Conservation (phyloP, 53 echinoderm and acorn worm species). For the Henricia sp. region DNA sequence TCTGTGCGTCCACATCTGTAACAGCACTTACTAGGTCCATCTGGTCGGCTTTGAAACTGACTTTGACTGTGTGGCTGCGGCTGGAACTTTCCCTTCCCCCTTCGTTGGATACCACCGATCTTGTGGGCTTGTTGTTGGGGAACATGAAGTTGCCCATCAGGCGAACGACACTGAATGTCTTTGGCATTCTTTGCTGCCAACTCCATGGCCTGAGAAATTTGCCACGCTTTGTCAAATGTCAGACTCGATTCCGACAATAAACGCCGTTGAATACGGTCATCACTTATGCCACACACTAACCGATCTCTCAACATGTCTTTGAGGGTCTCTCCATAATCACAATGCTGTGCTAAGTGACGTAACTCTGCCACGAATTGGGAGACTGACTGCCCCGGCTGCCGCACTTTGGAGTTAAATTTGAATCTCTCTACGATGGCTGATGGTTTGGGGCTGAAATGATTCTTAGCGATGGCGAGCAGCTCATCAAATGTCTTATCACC, state of each 20-base stretch:
- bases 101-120: no score
- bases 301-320: constrained; percentile 34
- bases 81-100: no score
- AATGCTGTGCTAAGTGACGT: constrained; percentile 25
- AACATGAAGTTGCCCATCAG: not conserved
- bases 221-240: constrained; percentile 29
- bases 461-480: constrained; percentile 26
- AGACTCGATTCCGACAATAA: constrained; percentile 7
- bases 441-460: constrained; percentile 62
- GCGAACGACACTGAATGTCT: constrained; percentile 17
- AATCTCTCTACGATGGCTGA: constrained; percentile 59
- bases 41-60: no score
- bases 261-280: constrained; percentile 45
- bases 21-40: no score
- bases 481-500: constrained; percentile 64
- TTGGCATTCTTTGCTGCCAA: constrained; percentile 26
- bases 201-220: constrained; percentile 39
- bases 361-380: constrained; percentile 33
- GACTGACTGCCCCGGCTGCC: not conserved
- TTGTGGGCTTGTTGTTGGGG: no score
- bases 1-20: not conserved
- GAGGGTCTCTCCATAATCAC: constrained; percentile 44
- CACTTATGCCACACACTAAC: constrained; percentile 32
- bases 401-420: constrained; percentile 36
- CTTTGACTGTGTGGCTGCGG: no score